These are phyloP conservation scores for Australoheros facetus DNA, from an alignment of 2,797 vertebrate species.

Conservation along the genomic window DNA sequence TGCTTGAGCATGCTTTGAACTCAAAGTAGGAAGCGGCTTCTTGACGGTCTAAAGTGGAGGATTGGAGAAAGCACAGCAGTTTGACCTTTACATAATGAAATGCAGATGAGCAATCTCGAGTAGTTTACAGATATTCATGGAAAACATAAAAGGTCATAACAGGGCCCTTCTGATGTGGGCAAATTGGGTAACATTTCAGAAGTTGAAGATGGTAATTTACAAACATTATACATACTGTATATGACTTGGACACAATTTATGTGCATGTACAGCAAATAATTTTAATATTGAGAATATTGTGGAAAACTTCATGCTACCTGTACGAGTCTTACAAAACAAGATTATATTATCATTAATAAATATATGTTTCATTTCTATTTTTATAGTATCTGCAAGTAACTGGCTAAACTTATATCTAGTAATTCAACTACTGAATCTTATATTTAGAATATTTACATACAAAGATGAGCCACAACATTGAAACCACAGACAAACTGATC, in stretches of 20 bases:
- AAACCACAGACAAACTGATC: too few species aligned
- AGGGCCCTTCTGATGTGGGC: neutral
- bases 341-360: neutral
- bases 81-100: slow-evolving; percentile 53
- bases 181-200: neutral
- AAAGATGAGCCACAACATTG: neutral
- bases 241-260: neutral
- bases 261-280: neutral
- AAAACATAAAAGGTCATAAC: slow-evolving; percentile 41
- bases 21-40: neutral
- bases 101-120: slow-evolving; percentile 29
- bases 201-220: neutral
- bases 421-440: neutral
- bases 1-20: slow-evolving; percentile 11
- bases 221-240: neutral
- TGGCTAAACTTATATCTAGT: neutral
- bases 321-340: neutral
- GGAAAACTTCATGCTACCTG: neutral
- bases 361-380: neutral
- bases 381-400: neutral
- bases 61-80: neutral
- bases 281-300: neutral
- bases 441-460: neutral
- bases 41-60: neutral
- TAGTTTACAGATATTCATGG: slow-evolving; percentile 1